Evolutionary conservation across 2,113 vertebrate genomes (phyloP).

Genomic region (Pontoporia blainvillei): DNA sequence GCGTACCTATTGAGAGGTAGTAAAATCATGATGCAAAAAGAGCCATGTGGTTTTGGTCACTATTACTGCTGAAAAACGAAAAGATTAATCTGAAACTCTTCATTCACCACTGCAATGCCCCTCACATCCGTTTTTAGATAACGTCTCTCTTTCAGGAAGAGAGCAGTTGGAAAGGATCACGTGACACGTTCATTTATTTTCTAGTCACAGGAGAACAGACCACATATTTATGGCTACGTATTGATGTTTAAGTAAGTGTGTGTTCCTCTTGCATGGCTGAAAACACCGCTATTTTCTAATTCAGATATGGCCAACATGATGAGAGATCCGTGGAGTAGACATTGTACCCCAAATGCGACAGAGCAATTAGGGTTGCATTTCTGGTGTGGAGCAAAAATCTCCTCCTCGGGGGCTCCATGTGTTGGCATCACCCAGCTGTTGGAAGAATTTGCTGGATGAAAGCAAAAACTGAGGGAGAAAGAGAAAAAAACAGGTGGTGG

Average conservation of each 20-base stretch:
- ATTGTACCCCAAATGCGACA: not conserved
- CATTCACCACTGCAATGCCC: not conserved
- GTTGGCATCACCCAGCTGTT: conserved; percentile 31
- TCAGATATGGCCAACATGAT: not conserved
- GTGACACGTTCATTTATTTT: not conserved
- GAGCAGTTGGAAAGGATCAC: not conserved
- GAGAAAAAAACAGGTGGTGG: conserved; percentile 42
- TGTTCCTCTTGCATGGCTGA: not conserved
- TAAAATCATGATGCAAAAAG: not conserved
- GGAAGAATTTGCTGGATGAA: conserved; percentile 51
- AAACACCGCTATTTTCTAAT: not conserved
- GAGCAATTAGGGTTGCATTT: not conserved
- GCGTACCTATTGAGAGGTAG: not conserved
- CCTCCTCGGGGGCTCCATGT: not conserved
- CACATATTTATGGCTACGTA: not conserved
- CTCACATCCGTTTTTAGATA: not conserved
- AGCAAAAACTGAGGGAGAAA: not conserved
- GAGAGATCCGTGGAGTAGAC: not conserved
- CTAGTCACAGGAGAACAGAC: not conserved
- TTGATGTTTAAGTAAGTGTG: not conserved
- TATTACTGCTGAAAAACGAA: not conserved
- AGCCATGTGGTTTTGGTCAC: not conserved
- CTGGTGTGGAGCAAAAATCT: not conserved
- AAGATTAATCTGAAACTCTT: not conserved
- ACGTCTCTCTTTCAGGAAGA: not conserved